These are phyloP conservation scores for Hoplias malabaricus DNA, from an alignment of 2,113 vertebrate genomes.

Conservation along the genomic window DNA sequence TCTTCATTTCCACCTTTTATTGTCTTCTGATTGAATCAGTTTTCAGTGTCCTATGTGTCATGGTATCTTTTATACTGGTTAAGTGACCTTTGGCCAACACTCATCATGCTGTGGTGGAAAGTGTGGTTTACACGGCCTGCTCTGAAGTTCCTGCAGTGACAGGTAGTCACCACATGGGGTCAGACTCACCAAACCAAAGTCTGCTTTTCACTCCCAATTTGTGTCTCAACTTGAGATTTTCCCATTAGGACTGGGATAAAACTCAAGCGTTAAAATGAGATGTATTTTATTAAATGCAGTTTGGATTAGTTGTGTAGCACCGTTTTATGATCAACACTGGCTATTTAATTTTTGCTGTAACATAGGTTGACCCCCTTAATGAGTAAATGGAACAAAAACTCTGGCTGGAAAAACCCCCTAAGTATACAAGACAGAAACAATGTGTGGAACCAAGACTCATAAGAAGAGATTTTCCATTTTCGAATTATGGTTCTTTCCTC, in stretches of 20 bases:
- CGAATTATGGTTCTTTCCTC: no score
- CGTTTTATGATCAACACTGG: no score
- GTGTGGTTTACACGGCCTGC: neutral
- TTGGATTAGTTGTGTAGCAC: no score
- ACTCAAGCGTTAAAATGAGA: no score
- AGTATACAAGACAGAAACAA: no score
- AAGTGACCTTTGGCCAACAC: neutral
- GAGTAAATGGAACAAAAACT: no score
- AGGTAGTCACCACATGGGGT: conserved; percentile 33
- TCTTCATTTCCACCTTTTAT: no score
- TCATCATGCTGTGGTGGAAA: conserved; percentile 6
- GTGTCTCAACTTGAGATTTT: neutral
- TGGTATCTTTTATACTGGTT: neutral
- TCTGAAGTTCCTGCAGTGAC: neutral
- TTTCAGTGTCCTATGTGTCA: neutral
- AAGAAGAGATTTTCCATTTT: no score
- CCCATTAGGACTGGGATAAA: neutral
- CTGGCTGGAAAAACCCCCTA: no score
- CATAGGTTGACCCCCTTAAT: no score
- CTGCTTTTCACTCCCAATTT: neutral
- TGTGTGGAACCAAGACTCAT: neutral
- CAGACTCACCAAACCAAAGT: neutral
- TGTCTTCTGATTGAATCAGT: neutral
- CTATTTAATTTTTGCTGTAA: no score
- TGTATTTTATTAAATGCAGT: no score